Evolutionary conservation across 2,888 invertebrate species (phyloP), one percentile per base, ranked within the genome.

Genomic region (Notodromas monacha): DNA sequence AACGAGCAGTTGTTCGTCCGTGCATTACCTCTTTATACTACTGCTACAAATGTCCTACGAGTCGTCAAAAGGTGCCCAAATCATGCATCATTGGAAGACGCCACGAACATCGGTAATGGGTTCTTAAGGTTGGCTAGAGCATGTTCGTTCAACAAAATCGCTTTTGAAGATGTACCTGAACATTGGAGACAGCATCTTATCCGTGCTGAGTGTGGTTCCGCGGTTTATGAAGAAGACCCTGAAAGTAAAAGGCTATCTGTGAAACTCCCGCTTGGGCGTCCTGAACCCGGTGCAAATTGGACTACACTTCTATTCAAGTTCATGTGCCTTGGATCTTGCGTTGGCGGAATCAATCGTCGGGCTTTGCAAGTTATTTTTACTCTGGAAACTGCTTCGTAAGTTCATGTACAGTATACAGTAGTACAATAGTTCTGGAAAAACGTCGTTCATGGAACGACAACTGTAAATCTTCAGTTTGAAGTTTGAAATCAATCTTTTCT

Each of bases 271-370:
- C 21, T 21, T n/a, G 21, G n/a, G 6, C 21, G 21, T 8, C 21
- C 21, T 21, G 8, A 6, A 8, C 21, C 21, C 8, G 21, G 21
- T 6, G n/a, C 21, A n/a, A n/a, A 21, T 6, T 21, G 6, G 6
- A n/a, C 21, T 6, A 21, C 21, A 6, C 21, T 21, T 6, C 21
- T 21, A n/a, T n/a, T 21, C n/a, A 6, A 21, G 21, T 21, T 21
- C n/a, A n/a, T n/a, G 8, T 21, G 21, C 21, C 21, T 21, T 21
- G 21, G 21, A n/a, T 21, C 21, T 21, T 21, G 21, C n/a, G 8
- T n/a, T n/a, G 21, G 21, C n/a, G 21, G 21, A n/a, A 21, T 21
- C 21, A 21, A 21, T n/a, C 6, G 21, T 6, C 6, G 21, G 21
- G n/a, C 21, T 6, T 8, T n/a, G 6, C 6, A 21, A n/a, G 8